phyloP scores from a whole-genome alignment of 2,888 invertebrate genomes.

The Serripes groenlandicus region DNA sequence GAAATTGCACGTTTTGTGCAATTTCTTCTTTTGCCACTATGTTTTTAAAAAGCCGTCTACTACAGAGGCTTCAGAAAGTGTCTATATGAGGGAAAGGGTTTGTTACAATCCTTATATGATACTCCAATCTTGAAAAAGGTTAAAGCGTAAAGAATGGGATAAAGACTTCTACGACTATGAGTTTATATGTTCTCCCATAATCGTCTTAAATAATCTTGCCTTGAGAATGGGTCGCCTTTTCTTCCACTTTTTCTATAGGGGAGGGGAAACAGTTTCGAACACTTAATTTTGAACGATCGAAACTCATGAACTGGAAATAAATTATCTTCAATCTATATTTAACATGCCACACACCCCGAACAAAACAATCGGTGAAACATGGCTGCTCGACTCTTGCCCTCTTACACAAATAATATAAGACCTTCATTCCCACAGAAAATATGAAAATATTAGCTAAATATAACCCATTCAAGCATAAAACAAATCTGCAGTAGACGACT shows the following conservation, averaged over 20 bases:
- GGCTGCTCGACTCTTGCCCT: too few species aligned
- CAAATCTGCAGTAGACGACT: too few species aligned
- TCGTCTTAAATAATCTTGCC: too few species aligned
- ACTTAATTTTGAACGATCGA: constrained; percentile 7
- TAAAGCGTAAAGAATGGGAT: too few species aligned
- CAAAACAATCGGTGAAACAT: constrained; percentile 49
- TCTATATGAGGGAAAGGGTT: background rate
- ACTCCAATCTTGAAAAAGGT: too few species aligned
- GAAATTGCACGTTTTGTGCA: background rate
- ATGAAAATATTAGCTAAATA: too few species aligned
- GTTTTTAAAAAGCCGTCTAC: background rate
- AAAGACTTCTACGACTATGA: too few species aligned
- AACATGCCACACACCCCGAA: constrained; percentile 63
- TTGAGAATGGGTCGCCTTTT: too few species aligned
- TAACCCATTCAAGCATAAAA: too few species aligned
- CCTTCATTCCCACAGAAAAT: too few species aligned
- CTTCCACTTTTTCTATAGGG: background rate
- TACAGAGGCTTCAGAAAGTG: background rate
- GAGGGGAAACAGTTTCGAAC: background rate
- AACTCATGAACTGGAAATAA: background rate
- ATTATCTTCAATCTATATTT: constrained; percentile 25
- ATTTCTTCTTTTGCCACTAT: background rate
- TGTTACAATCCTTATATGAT: background rate
- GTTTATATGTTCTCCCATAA: too few species aligned
- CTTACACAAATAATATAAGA: too few species aligned